Evolutionary conservation across 2,888 invertebrate species (phyloP), one percentile per base, ranked within the genome.

Genomic region (Plutella xylostella): DNA sequence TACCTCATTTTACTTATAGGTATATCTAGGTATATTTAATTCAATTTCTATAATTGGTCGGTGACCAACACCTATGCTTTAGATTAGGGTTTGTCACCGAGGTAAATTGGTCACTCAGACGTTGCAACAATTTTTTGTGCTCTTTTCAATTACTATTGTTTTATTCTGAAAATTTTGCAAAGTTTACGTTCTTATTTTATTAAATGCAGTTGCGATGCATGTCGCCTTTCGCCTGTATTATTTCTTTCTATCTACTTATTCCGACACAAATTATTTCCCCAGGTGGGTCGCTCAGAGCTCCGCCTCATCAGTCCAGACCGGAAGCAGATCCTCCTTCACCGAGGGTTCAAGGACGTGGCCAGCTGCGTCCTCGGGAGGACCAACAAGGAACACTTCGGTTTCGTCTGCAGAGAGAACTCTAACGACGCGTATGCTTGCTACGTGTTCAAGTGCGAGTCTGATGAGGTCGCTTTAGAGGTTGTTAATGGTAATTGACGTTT

Each of bases 221-320:
- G n/a, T n/a, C n/a, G n/a, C n/a, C n/a, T n/a, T n/a, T n/a, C n/a
- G n/a, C n/a, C n/a, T n/a, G n/a, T n/a, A n/a, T n/a, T n/a, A n/a
- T n/a, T n/a, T n/a, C n/a, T n/a, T n/a, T n/a, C n/a, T n/a, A n/a
- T n/a, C n/a, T n/a, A n/a, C n/a, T n/a, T n/a, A n/a, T n/a, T n/a
- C n/a, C n/a, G n/a, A n/a, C n/a, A n/a, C 3, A 28, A 12, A 28
- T 9, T 19, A n/a, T 25, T n/a, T 21, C 9, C 3, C 37, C 76
- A 93, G 85, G 93, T 98, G 6, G 96, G 95, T 5, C 87, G 92
- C 38, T 88, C 90, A 19, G 96, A 97, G 67, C 83, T 98, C 11
- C 88, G 95, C 38, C 86, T 98, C 4, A 96, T 98, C 52, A 96
- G 96, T 58, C 95, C 96, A 0, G 97, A 97, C 65, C 88, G 94